Conservation (phyloP, 2,113 vertebrate species). For the Perca fluviatilis region DNA sequence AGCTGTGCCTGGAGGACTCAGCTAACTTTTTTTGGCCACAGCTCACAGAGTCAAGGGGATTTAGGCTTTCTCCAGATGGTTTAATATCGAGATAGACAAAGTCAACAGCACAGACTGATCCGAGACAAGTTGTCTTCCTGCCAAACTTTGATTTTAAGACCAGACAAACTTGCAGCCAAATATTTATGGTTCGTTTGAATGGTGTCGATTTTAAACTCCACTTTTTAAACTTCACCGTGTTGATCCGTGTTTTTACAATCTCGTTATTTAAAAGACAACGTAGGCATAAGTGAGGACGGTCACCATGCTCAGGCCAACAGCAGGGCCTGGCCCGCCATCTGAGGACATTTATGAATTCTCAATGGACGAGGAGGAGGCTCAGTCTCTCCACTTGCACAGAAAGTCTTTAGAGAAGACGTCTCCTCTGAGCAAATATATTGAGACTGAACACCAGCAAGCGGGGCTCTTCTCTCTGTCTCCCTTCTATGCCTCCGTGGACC, state of each 20-base stretch:
- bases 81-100: constrained; percentile 18
- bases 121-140: constrained; percentile 11
- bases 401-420: constrained; percentile 64
- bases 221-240: background rate
- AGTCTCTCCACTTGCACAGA: constrained; percentile 48
- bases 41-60: background rate
- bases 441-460: constrained; percentile 81
- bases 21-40: constrained; percentile 7
- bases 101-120: constrained; percentile 21
- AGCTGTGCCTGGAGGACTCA: background rate
- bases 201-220: constrained; percentile 18
- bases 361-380: constrained; percentile 63
- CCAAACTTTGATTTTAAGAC: background rate
- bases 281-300: constrained; percentile 23
- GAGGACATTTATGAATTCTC: constrained; percentile 73
- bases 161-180: background rate
- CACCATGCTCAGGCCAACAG: constrained; percentile 73
- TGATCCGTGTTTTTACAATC: background rate
- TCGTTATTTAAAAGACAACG: background rate
- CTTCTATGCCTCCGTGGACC: constrained; percentile 51
- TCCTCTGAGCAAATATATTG: constrained; percentile 81
- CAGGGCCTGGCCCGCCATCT: constrained; percentile 36
- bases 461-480: constrained; percentile 76
- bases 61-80: background rate
- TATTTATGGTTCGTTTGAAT: background rate